A percentile compares a stretch with the other conserved stretches of the same genome.
Evolutionary conservation across 2,888 invertebrate species (phyloP).

Genomic region (Alviniconcha strummeri): DNA sequence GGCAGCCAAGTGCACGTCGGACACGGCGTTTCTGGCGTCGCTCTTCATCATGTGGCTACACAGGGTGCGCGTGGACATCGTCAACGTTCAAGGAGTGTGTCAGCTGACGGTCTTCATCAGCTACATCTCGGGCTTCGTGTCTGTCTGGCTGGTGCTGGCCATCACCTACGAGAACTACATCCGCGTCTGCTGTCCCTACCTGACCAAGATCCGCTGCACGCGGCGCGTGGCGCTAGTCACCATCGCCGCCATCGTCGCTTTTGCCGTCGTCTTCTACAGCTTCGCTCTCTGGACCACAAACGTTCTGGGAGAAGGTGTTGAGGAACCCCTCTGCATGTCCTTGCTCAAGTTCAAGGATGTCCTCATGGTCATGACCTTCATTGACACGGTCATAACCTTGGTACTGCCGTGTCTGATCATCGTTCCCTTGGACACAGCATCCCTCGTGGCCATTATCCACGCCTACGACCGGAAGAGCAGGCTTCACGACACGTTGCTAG

Average conservation of each 20-base stretch:
- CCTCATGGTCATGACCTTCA: conserved; percentile 44
- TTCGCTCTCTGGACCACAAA: conserved; percentile 50
- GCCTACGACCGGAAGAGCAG: conserved; percentile 35
- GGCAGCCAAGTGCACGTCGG: conserved; percentile 85
- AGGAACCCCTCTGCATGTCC: conserved; percentile 35
- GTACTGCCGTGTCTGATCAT: conserved; percentile 48
- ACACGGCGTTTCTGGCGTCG: conserved; percentile 84
- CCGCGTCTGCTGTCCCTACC: conserved; percentile 45
- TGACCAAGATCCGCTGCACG: conserved; percentile 44
- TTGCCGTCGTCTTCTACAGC: conserved; percentile 44
- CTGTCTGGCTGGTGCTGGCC: conserved; percentile 44
- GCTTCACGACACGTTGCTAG: conserved; percentile 28
- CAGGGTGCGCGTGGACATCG: conserved; percentile 53
- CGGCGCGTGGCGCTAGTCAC: conserved; percentile 36
- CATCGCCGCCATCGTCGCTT: conserved; percentile 36
- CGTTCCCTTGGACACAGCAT: conserved; percentile 40
- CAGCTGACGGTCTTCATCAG: conserved; percentile 76
- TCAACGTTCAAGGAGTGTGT: conserved; percentile 78
- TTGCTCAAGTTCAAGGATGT: conserved; percentile 39
- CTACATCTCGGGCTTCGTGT: conserved; percentile 42
- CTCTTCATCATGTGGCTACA: conserved; percentile 76
- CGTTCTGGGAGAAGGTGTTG: conserved; percentile 35
- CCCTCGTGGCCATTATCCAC: conserved; percentile 37
- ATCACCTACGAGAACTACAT: conserved; percentile 44
- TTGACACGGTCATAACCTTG: conserved; percentile 49